A percentile compares a stretch with the other conserved stretches of the same genome.
phyloP scores from a whole-genome alignment of 53 echinoderm and acorn worm species.

The Henricia sp. region DNA sequence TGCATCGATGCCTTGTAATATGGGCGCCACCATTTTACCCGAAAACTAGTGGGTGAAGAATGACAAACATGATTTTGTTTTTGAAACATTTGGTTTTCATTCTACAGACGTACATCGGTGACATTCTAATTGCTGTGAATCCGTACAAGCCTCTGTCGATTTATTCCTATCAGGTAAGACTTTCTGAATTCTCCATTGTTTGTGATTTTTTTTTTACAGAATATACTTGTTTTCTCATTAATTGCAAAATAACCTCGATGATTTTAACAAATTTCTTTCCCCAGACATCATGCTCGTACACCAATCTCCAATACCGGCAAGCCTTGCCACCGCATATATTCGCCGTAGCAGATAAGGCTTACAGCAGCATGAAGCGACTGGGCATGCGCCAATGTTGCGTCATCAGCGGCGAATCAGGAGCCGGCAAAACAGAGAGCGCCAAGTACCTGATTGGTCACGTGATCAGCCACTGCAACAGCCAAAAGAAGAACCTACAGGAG shows the following conservation, averaged over 20 bases:
- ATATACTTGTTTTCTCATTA: background rate
- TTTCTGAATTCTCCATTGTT: background rate
- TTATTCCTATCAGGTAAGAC: constrained; percentile 83
- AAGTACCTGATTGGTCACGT: constrained; percentile 96
- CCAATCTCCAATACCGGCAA: constrained; percentile 85
- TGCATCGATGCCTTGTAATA: no score
- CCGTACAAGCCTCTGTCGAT: constrained; percentile 93
- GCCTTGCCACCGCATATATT: constrained; percentile 91
- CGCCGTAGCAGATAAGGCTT: constrained; percentile 92
- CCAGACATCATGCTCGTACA: constrained; percentile 82
- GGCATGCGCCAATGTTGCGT: constrained; percentile 89
- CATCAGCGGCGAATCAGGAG: constrained; percentile 98
- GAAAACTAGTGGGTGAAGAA: no score
- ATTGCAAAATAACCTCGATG: background rate
- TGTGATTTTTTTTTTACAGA: no score
- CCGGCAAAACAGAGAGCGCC: constrained; percentile 97
- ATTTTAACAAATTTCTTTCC: background rate
- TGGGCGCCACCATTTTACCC: no score
- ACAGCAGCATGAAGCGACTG: constrained; percentile 84
- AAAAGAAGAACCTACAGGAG: constrained; percentile 85
- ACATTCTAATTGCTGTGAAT: constrained; percentile 93
- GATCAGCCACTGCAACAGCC: constrained; percentile 93
- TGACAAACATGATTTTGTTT: background rate
- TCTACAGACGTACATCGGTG: constrained; percentile 95
- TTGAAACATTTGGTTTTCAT: constrained; percentile 1